Percentiles rank a stretch among this genome's conserved stretches.
Conservation (phyloP, 2,888 invertebrate genomes). For the Orchesellides sinensis region DNA sequence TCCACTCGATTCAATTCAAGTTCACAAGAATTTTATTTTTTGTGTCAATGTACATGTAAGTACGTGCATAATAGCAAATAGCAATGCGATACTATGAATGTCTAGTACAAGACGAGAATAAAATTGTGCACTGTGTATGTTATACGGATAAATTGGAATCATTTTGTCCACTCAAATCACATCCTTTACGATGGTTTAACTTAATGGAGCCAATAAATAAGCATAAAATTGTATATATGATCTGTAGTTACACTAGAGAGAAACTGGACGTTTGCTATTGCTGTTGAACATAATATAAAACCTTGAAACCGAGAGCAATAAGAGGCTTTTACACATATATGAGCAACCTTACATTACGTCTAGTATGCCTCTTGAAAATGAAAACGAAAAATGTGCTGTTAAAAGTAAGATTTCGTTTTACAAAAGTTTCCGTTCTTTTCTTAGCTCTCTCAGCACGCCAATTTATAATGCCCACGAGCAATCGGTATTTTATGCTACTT, state of each 20-base stretch:
- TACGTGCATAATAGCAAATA: too few relatives aligned
- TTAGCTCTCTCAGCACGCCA: background rate
- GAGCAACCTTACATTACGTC: too few relatives aligned
- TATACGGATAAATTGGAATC: conserved; percentile 48
- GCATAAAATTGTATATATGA: conserved; percentile 31
- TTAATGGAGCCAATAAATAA: conserved; percentile 54
- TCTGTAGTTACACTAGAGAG: conserved; percentile 12
- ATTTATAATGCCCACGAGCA: conserved; percentile 1
- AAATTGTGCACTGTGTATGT: background rate
- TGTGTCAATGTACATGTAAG: too few relatives aligned
- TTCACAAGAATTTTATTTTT: background rate
- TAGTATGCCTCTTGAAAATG: too few relatives aligned
- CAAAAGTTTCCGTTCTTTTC: background rate
- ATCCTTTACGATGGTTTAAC: conserved; percentile 53
- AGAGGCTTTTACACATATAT: too few relatives aligned
- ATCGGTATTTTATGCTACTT: background rate
- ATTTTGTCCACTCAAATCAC: conserved; percentile 60
- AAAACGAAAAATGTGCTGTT: too few relatives aligned
- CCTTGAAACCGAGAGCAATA: too few relatives aligned
- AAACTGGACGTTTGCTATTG: too few relatives aligned
- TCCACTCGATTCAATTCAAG: conserved; percentile 14
- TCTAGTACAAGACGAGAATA: too few relatives aligned
- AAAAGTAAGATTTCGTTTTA: too few relatives aligned
- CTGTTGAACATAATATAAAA: too few relatives aligned
- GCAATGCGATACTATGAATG: too few relatives aligned